Base-by-base conservation (phyloP, 2,113 vertebrate genomes). In the Gallinago paraguaiae region DNA sequence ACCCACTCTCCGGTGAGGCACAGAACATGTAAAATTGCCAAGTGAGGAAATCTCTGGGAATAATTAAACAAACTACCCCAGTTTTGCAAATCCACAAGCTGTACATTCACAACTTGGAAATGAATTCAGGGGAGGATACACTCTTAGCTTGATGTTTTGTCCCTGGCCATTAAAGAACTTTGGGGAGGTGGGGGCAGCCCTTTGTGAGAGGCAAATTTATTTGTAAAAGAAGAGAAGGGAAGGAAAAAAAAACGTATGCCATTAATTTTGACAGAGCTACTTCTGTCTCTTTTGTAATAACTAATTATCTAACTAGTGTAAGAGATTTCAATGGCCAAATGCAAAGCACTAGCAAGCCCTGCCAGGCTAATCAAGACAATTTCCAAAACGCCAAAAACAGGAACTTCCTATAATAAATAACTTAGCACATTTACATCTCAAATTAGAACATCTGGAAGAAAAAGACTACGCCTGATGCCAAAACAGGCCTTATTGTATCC, bases 401-500 rank as follows among this genome's bases (percentile, higher is more conserved):
- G 90, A 98, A 97, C 91, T 96, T 97, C 93, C 95, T 96, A 87
- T 89, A 96, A 97, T 95, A 98, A 97, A 97, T 97, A 97, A 94
- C 84, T 96, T 94, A 95, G 81, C 86, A 86, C 89, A 94, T 96
- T 97, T 96, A 96, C 81, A 97, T 96, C 96, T 96, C 94, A 93
- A 97, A 96, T 96, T 95, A 88, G 91, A 97, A 97, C 97, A 95
- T 94, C 51, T 96, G 95, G 96, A 97, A 97, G 95, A 91, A 95
- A 97, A 77, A 54, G 15, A n/a, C 68, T 63, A 54, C 1, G 22
- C 41, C 63, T 88, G 41, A 82, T 19, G 77, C 93, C 95, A 97
- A 92, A 97, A 97, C 10, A 92, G 84, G 72, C 88, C 89, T 92
- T 61, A 93, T 63, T 90, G 77, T 90, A 92, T 70, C 72, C 89